phyloP scores from a whole-genome alignment of 1,140 invertebrate genomes.

The Drosophila nigrodunni region DNA sequence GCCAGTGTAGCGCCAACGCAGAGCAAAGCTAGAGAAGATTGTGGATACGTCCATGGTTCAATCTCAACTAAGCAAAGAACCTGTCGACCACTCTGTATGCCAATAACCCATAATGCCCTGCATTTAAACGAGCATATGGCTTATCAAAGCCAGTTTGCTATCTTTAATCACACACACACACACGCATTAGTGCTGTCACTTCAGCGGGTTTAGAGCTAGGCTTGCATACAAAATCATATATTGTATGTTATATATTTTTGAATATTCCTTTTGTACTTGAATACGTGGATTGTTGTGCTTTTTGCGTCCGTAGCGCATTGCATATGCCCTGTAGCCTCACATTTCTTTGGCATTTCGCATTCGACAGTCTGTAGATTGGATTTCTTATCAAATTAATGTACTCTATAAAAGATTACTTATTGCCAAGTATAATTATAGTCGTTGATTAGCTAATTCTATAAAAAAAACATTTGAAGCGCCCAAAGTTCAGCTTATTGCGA shows the following conservation, averaged over 20 bases:
- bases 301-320: slow-evolving; percentile 2
- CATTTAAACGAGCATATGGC: not conserved
- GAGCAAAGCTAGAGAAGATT: slow-evolving; percentile 22
- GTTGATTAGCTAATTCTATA: slow-evolving; percentile 37
- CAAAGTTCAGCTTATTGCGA: slow-evolving; percentile 27
- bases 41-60: slow-evolving; percentile 17
- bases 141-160: not conserved
- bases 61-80: slow-evolving; percentile 1
- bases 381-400: slow-evolving; percentile 24
- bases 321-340: not conserved
- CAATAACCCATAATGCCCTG: not conserved
- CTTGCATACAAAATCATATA: too few species aligned
- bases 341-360: not conserved
- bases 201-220: too few species aligned
- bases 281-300: too few species aligned
- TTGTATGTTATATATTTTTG: too few species aligned
- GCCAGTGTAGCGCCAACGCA: slow-evolving; percentile 53
- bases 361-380: not conserved
- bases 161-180: not conserved
- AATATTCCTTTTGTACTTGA: too few species aligned
- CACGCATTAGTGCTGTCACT: too few species aligned
- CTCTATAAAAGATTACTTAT: slow-evolving; percentile 26
- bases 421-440: slow-evolving; percentile 29
- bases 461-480: slow-evolving; percentile 3
- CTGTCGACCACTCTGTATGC: not conserved